Conservation (phyloP, 2,113 vertebrate genomes). For the Rhadina sibilatrix region DNA sequence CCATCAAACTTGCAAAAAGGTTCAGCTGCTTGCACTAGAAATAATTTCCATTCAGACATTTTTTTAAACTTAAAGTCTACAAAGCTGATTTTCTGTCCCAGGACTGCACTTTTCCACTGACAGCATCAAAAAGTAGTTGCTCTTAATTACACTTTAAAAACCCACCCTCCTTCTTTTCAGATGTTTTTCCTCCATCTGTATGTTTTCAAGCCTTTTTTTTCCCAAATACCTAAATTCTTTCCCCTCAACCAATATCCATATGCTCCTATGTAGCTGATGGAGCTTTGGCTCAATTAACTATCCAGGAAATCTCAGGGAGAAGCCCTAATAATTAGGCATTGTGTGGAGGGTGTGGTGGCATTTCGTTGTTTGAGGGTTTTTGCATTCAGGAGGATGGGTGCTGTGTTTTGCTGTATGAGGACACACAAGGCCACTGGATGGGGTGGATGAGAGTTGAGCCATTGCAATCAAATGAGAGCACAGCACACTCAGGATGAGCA, state of each 20-base stretch:
- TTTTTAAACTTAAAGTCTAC: neutral
- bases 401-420: neutral
- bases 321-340: neutral
- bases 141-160: neutral
- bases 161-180: neutral
- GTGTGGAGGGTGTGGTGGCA: accelerated
- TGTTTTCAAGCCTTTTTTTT: neutral
- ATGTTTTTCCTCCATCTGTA: neutral
- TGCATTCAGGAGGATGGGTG: too few relatives aligned
- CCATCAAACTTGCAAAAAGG: neutral
- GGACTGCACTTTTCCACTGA: neutral
- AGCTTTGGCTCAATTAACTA: neutral
- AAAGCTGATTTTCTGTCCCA: neutral
- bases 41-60: neutral
- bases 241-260: neutral
- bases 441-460: neutral
- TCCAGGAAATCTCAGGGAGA: neutral
- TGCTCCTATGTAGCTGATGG: neutral
- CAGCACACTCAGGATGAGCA: neutral
- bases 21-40: neutral
- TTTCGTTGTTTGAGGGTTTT: neutral
- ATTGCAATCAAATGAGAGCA: neutral
- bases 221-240: neutral
- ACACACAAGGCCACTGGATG: neutral
- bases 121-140: neutral